These are phyloP conservation scores for Urocyon cinereoargenteus DNA, from an alignment of 2,797 vertebrate genomes.

Conservation along the genomic window DNA sequence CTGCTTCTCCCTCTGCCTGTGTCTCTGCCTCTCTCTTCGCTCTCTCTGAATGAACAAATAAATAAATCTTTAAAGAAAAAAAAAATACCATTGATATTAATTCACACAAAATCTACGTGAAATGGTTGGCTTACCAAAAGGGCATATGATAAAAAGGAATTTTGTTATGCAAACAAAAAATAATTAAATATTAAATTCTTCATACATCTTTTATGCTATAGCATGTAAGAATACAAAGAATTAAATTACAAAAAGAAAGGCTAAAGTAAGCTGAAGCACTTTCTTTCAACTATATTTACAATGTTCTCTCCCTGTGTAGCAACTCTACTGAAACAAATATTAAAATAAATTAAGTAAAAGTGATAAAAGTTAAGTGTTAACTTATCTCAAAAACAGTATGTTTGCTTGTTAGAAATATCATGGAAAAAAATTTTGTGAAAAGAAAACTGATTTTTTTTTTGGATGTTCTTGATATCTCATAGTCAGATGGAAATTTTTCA, in stretches of 20 bases:
- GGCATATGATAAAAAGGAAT: background rate
- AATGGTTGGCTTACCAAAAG: background rate
- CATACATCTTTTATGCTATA: background rate
- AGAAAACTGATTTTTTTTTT: background rate
- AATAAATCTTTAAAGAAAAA: too few relatives aligned
- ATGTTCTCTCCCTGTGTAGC: background rate
- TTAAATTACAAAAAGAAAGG: background rate
- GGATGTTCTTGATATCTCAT: background rate
- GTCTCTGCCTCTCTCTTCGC: too few relatives aligned
- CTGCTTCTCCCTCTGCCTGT: too few relatives aligned
- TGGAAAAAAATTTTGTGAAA: background rate
- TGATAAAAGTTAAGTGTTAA: background rate
- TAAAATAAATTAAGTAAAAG: background rate
- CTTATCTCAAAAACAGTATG: background rate
- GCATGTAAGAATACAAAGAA: background rate
- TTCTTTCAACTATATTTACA: background rate
- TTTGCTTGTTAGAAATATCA: background rate
- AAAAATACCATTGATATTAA: background rate
- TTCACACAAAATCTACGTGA: background rate
- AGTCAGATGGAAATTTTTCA: background rate
- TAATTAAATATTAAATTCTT: conserved; percentile 43
- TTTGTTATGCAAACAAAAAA: background rate
- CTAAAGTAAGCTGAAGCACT: background rate
- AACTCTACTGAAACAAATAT: background rate
- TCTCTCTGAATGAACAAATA: too few relatives aligned